Percentiles rank a stretch among this genome's conserved stretches.
Conservation (phyloP, 1,140 invertebrate species). For the Heliconius congener region DNA sequence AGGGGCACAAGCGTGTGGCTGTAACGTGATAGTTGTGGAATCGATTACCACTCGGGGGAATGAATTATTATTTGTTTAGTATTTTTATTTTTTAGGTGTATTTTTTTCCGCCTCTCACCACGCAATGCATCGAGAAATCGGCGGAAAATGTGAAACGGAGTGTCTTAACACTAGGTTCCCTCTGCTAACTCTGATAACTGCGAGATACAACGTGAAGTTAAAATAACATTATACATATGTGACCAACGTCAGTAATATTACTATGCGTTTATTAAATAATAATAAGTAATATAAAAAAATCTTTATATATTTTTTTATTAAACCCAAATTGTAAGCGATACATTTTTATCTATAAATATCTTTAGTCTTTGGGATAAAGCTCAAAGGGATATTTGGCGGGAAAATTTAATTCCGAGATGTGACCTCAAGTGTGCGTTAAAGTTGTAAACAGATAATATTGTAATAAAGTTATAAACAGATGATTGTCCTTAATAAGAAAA, state of each 20-base stretch:
- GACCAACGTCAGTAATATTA: neutral
- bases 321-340: neutral
- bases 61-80: too few species aligned
- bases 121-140: too few species aligned
- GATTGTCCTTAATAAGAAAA: slow-evolving; percentile 10
- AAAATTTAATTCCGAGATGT: neutral
- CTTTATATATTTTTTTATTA: neutral
- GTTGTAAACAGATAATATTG: neutral
- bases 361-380: neutral
- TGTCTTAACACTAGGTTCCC: too few species aligned
- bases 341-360: neutral
- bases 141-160: too few species aligned
- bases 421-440: neutral
- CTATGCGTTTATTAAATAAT: neutral
- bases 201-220: too few species aligned
- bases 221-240: neutral
- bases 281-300: neutral
- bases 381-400: neutral
- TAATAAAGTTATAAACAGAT: neutral
- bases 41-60: too few species aligned
- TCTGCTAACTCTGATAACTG: too few species aligned
- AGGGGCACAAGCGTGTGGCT: too few species aligned
- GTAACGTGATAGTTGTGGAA: too few species aligned
- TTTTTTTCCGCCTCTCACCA: too few species aligned
- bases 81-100: too few species aligned